Conservation (phyloP, 2,113 vertebrate species). For the Myxocyprinus asiaticus region DNA sequence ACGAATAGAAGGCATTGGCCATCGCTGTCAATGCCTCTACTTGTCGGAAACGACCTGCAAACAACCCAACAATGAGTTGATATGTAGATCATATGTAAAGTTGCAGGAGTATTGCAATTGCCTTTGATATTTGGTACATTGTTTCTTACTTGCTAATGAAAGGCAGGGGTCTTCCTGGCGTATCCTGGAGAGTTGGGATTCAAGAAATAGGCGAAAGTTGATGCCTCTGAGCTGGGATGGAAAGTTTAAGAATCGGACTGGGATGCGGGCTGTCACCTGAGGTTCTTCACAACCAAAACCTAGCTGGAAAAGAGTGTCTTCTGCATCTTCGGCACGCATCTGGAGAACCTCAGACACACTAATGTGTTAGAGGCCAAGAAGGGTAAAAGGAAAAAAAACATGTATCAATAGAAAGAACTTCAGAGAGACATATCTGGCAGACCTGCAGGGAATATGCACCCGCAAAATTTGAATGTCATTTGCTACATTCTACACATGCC, state of each 20-base stretch:
- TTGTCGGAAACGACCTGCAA: conserved; percentile 89
- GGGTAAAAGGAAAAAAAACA: no score
- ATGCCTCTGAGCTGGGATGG: conserved; percentile 86
- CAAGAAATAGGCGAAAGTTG: conserved; percentile 88
- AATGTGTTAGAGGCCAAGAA: not conserved
- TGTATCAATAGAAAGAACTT: no score
- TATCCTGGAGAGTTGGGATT: conserved; percentile 81
- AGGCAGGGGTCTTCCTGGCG: conserved; percentile 86
- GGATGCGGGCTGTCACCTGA: conserved; percentile 78
- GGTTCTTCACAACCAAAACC: conserved; percentile 84
- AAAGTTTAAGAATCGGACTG: conserved; percentile 84
- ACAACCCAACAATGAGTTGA: not conserved
- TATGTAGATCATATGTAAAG: no score
- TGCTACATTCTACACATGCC: no score
- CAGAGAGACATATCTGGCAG: no score
- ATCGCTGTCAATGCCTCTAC: conserved; percentile 84
- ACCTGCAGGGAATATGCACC: no score
- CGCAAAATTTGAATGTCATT: no score
- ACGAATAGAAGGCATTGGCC: conserved; percentile 88
- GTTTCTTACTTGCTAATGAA: conserved; percentile 84
- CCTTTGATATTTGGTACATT: no score
- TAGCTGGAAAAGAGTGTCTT: conserved; percentile 83
- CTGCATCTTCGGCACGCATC: conserved; percentile 80
- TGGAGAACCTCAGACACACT: conserved; percentile 81
- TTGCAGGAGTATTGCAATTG: no score